A percentile compares a stretch with the other conserved stretches of the same genome.
Conservation (phyloP, 2,888 invertebrate species). For the Octodonta nipae region DNA sequence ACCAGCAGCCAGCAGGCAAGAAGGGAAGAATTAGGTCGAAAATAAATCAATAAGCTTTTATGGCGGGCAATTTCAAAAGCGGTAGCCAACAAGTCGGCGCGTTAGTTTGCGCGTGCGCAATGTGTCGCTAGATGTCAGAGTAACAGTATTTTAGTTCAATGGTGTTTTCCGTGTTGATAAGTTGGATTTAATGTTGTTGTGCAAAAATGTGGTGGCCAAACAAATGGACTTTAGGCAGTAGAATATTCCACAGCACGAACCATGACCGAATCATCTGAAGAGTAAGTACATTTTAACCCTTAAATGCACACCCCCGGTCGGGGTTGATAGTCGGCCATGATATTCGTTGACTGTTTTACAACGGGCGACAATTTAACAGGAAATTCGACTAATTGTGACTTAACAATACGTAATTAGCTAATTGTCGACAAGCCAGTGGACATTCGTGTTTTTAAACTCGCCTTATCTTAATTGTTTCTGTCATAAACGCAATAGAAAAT, state of each 20-base stretch:
- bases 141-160: constrained; percentile 34
- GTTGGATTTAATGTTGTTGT: constrained; percentile 36
- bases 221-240: constrained; percentile 54
- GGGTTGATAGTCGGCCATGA: constrained; percentile 25
- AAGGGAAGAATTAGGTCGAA: constrained; percentile 1
- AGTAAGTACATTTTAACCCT: constrained; percentile 48
- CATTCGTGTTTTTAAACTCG: constrained; percentile 7
- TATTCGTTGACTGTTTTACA: constrained; percentile 18
- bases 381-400: constrained; percentile 16
- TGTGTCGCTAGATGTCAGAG: constrained; percentile 22
- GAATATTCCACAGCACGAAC: constrained; percentile 70
- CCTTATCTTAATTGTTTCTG: constrained; percentile 17
- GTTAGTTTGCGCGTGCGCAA: constrained; percentile 20
- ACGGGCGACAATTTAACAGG: constrained; percentile 12
- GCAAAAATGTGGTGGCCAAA: constrained; percentile 35
- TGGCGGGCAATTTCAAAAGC: constrained; percentile 17
- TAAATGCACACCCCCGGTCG: constrained; percentile 11
- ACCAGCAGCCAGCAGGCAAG: too few relatives aligned
- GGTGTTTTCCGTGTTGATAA: constrained; percentile 33
- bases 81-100: constrained; percentile 18
- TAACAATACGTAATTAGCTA: constrained; percentile 17
- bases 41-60: constrained; percentile 10
- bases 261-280: constrained; percentile 86
- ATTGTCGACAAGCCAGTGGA: constrained; percentile 10
- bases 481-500: constrained; percentile 22